Percentiles rank a stretch among this genome's conserved stretches.
These are phyloP conservation scores for Heliocidaris erythrogramma DNA, from an alignment of 35 echinoderm and acorn worm species.

Conservation along the genomic window DNA sequence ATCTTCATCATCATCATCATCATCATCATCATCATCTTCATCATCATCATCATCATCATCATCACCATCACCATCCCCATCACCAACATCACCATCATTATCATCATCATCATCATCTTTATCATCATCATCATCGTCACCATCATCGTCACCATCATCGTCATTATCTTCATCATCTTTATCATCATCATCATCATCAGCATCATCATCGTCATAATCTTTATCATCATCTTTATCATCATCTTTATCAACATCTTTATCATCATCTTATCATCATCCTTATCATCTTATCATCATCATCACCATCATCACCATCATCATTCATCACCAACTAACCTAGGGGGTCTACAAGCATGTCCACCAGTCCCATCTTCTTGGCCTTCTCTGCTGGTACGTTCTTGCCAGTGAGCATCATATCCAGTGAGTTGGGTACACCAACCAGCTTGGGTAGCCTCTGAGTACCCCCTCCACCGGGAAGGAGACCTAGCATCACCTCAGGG, in stretches of 20 bases:
- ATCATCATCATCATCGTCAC: background rate
- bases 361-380: slow-evolving; percentile 92
- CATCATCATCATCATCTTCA: background rate
- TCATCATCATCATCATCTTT: background rate
- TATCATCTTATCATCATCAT: no score
- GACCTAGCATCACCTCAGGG: slow-evolving; percentile 92
- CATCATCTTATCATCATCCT: no score
- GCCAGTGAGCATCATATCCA: slow-evolving; percentile 92
- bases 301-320: background rate
- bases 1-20: no score
- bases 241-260: background rate
- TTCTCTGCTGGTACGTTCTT: slow-evolving; percentile 94
- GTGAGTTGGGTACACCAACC: slow-evolving; percentile 80
- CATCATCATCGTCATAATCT: no score
- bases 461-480: slow-evolving; percentile 91
- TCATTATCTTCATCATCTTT: no score
- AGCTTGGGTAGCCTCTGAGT: slow-evolving; percentile 90
- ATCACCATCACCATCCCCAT: background rate
- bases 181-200: no score
- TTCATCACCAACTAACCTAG: slow-evolving; percentile 64
- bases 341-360: slow-evolving; percentile 80
- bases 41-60: background rate
- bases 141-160: background rate
- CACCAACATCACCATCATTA: background rate
- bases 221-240: no score